Evolutionary conservation across 2,113 vertebrate species (phyloP).

Genomic region (Oceanites oceanicus): DNA sequence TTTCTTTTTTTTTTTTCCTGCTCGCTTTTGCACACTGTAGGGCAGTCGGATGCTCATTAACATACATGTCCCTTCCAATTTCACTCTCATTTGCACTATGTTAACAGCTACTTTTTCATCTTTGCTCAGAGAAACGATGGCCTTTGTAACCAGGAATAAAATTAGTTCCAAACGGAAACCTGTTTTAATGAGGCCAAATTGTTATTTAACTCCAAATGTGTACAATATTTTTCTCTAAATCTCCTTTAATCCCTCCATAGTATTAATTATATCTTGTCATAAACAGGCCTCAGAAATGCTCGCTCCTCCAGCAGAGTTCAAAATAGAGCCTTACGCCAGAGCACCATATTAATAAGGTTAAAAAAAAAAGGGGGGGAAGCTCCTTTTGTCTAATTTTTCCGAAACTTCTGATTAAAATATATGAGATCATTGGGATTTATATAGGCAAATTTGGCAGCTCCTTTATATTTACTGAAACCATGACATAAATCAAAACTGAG

Average conservation of each 20-base stretch:
- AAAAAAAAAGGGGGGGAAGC: neutral
- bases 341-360: neutral
- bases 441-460: conserved; percentile 32
- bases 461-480: conserved; percentile 31
- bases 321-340: neutral
- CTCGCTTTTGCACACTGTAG: neutral
- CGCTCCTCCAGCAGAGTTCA: neutral
- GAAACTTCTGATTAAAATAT: conserved; percentile 41
- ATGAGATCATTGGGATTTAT: conserved; percentile 29
- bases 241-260: conserved; percentile 41
- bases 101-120: conserved; percentile 67
- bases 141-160: conserved; percentile 57
- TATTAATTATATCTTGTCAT: conserved; percentile 59
- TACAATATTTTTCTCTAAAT: conserved; percentile 32
- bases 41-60: conserved; percentile 47
- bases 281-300: neutral
- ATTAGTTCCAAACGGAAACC: conserved; percentile 32
- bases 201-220: conserved; percentile 58
- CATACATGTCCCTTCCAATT: conserved; percentile 61
- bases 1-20: neutral
- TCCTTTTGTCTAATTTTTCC: neutral
- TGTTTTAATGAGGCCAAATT: conserved; percentile 65
- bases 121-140: conserved; percentile 46
- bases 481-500: conserved; percentile 38
- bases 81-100: conserved; percentile 55